A percentile compares a stretch with the other conserved stretches of the same genome.
phyloP scores from a whole-genome alignment of 2,888 invertebrate species.

The Diadegma fenestrale region DNA sequence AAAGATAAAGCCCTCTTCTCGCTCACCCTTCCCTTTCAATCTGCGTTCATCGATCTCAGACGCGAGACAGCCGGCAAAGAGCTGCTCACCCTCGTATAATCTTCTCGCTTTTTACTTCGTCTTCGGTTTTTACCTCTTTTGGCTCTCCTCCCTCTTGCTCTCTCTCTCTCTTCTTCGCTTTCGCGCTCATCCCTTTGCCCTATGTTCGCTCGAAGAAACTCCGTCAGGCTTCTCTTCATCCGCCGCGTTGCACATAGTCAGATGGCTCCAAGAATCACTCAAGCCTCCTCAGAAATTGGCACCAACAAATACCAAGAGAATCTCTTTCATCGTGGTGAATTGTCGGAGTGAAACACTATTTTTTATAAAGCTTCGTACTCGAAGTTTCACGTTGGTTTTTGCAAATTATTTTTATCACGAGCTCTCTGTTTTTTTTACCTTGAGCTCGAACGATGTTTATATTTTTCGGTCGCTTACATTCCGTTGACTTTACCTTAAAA shows the following conservation, averaged over 20 bases:
- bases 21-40: conserved; percentile 60
- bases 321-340: conserved; percentile 11
- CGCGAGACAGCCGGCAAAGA: conserved; percentile 38
- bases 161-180: not conserved
- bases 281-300: conserved; percentile 21
- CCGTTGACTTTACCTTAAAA: not conserved
- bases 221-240: conserved; percentile 38
- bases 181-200: conserved; percentile 4
- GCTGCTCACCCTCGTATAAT: conserved; percentile 53
- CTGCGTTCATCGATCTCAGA: conserved; percentile 64
- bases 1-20: conserved; percentile 55
- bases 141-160: not conserved
- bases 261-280: conserved; percentile 46
- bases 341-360: conserved; percentile 21
- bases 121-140: conserved; percentile 45
- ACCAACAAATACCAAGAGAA: conserved; percentile 25
- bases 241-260: conserved; percentile 40
- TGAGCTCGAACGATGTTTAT: not conserved
- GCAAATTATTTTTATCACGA: not conserved
- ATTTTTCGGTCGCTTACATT: not conserved
- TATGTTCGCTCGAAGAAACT: conserved; percentile 35
- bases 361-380: conserved; percentile 9
- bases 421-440: not conserved
- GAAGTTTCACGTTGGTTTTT: conserved; percentile 8
- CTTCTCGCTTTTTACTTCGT: conserved; percentile 58